phyloP scores from a whole-genome alignment of 1,140 invertebrate genomes.

The Eubasilissa regina region DNA sequence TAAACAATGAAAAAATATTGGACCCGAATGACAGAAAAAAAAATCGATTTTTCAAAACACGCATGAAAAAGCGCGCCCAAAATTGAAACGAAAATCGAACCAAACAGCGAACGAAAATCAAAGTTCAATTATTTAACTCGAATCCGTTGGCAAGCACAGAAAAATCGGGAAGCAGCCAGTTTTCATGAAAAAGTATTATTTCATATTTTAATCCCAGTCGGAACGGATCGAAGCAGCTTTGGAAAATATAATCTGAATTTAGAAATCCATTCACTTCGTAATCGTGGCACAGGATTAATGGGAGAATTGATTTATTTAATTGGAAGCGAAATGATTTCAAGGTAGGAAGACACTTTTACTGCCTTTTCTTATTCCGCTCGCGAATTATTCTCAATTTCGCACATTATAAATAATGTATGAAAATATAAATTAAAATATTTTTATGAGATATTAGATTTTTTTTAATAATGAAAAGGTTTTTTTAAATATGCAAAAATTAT shows the following conservation, averaged over 20 bases:
- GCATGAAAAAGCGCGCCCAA: background rate
- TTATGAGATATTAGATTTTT: no score
- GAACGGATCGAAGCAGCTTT: background rate
- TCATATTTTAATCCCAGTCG: background rate
- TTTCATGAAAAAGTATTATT: constrained; percentile 4
- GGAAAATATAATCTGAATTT: constrained; percentile 24
- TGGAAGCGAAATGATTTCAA: constrained; percentile 27
- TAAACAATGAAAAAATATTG: no score
- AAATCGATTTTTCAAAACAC: no score
- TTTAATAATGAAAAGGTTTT: no score
- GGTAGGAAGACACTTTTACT: background rate
- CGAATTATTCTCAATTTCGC: no score
- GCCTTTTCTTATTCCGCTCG: no score
- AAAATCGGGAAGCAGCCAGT: constrained; percentile 7
- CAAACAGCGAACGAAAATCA: constrained; percentile 2
- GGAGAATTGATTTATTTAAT: background rate
- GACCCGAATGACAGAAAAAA: no score
- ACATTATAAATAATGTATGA: no score
- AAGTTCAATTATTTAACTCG: constrained; percentile 22
- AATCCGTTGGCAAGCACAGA: constrained; percentile 29
- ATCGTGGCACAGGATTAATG: background rate
- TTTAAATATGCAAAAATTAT: no score
- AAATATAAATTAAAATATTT: no score
- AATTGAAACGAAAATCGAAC: background rate
- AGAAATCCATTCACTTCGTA: background rate